Percentiles rank a stretch among this genome's conserved stretches.
Conservation (phyloP, 2,888 invertebrate species). For the Cerastis leucographa region DNA sequence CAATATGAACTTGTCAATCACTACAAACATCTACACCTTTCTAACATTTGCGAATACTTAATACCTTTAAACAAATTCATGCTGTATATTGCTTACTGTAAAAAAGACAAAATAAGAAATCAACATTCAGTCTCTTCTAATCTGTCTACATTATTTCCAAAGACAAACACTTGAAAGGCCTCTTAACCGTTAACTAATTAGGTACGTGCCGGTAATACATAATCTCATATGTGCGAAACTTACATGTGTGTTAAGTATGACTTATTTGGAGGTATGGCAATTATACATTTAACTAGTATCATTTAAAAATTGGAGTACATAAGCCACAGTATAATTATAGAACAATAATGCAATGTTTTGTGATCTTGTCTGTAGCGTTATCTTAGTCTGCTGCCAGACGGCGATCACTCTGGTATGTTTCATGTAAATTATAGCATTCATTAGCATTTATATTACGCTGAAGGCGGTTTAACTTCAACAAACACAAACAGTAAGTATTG, state of each 20-base stretch:
- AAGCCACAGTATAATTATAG: conserved; percentile 32
- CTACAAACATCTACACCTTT: conserved; percentile 63
- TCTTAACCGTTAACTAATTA: conserved; percentile 65
- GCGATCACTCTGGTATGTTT: conserved; percentile 37
- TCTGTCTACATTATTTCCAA: conserved; percentile 66
- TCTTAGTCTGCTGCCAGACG: conserved; percentile 3
- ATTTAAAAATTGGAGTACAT: conserved; percentile 46
- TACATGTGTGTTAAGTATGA: conserved; percentile 37
- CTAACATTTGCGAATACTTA: conserved; percentile 61
- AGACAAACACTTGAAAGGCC: conserved; percentile 66
- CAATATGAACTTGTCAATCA: conserved; percentile 67
- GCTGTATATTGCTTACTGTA: conserved; percentile 64
- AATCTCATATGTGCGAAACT: conserved; percentile 56
- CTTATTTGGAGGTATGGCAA: conserved; percentile 39
- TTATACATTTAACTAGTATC: conserved; percentile 36
- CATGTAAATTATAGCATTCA: conserved; percentile 68
- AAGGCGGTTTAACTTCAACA: conserved; percentile 30
- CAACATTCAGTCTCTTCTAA: conserved; percentile 72
- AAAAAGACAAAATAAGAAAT: conserved; percentile 66
- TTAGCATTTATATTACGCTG: conserved; percentile 25
- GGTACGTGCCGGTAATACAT: conserved; percentile 65
- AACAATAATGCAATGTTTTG: conserved; percentile 39
- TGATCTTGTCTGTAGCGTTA: conserved; percentile 19
- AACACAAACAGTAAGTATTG: conserved; percentile 39
- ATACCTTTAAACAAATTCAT: conserved; percentile 59